phyloP scores from a whole-genome alignment of 2,797 vertebrate genomes.

The Acanthurus leucopareius region DNA sequence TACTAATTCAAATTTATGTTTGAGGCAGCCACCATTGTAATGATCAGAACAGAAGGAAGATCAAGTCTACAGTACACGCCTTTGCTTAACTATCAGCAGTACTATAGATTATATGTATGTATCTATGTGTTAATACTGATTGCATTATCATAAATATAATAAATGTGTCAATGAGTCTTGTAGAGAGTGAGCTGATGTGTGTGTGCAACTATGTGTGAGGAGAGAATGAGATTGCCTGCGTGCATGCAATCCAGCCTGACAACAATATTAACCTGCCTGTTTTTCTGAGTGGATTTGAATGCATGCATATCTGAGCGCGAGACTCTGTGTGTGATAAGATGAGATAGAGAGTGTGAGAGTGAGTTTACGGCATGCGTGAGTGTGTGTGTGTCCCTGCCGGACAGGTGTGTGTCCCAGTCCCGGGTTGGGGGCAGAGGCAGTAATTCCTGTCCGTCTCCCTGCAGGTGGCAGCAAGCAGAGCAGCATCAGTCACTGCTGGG shows the following conservation, averaged over 20 bases:
- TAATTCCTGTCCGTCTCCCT: conserved; percentile 74
- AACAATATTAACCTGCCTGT: conserved; percentile 81
- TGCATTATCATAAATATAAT: conserved; percentile 29
- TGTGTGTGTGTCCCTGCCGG: conserved; percentile 68
- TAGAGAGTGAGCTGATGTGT: conserved; percentile 29
- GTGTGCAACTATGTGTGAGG: conserved; percentile 26
- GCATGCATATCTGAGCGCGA: conserved; percentile 69
- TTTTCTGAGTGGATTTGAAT: conserved; percentile 63
- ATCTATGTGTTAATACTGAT: conserved; percentile 36
- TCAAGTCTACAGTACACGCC: conserved; percentile 34
- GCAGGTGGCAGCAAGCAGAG: conserved; percentile 84
- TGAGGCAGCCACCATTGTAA: conserved; percentile 44
- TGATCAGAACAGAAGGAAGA: conserved; percentile 32
- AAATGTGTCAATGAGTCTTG: conserved; percentile 25
- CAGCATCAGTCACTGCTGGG: conserved; percentile 79
- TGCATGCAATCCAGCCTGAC: conserved; percentile 85
- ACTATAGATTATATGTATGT: conserved; percentile 15
- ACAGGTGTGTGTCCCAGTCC: conserved; percentile 74
- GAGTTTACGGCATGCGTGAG: conserved; percentile 63
- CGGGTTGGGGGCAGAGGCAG: conserved; percentile 68
- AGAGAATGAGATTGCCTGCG: conserved; percentile 77
- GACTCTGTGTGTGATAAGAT: conserved; percentile 37
- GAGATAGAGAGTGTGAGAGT: conserved; percentile 15
- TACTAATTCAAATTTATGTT: conserved; percentile 35
- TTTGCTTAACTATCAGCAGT: conserved; percentile 39